phyloP scores from a whole-genome alignment of 2,888 invertebrate genomes.

The Sarcophaga subvicina region DNA sequence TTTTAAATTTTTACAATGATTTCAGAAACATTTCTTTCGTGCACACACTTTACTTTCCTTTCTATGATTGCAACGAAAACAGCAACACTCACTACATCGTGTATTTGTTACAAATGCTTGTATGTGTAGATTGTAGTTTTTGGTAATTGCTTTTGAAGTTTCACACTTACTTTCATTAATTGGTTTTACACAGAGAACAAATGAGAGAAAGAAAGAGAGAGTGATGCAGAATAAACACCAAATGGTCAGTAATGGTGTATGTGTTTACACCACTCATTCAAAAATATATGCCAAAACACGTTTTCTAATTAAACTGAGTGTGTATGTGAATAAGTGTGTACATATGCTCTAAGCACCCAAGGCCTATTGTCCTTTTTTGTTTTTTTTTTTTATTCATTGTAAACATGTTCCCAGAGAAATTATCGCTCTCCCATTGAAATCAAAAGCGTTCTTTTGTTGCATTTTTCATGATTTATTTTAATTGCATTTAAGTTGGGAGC shows the following conservation, averaged over 20 bases:
- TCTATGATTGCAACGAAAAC: conserved; percentile 3
- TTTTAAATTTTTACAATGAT: too few relatives aligned
- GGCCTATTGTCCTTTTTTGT: conserved; percentile 23
- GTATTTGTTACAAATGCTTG: conserved; percentile 65
- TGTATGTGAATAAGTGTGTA: background rate
- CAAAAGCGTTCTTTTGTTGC: conserved; percentile 47
- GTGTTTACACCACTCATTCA: conserved; percentile 12
- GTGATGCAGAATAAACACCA: background rate
- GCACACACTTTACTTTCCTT: conserved; percentile 5
- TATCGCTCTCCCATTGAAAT: conserved; percentile 26
- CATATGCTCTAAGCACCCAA: background rate
- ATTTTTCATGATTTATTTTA: conserved; percentile 58
- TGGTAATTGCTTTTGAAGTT: conserved; percentile 69
- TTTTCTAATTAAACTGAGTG: conserved; percentile 42
- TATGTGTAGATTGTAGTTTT: conserved; percentile 69
- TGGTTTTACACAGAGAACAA: conserved; percentile 20
- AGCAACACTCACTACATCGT: background rate
- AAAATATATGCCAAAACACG: conserved; percentile 69
- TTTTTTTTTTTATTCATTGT: background rate
- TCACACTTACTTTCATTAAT: conserved; percentile 59
- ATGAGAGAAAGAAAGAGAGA: background rate
- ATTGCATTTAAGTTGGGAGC: conserved; percentile 59
- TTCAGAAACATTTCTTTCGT: conserved; percentile 47
- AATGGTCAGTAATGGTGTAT: background rate
- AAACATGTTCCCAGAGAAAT: background rate